Evolutionary conservation across 2,888 invertebrate genomes (phyloP), one percentile per base, ranked within the genome.

Genomic region (Pteria penguin): DNA sequence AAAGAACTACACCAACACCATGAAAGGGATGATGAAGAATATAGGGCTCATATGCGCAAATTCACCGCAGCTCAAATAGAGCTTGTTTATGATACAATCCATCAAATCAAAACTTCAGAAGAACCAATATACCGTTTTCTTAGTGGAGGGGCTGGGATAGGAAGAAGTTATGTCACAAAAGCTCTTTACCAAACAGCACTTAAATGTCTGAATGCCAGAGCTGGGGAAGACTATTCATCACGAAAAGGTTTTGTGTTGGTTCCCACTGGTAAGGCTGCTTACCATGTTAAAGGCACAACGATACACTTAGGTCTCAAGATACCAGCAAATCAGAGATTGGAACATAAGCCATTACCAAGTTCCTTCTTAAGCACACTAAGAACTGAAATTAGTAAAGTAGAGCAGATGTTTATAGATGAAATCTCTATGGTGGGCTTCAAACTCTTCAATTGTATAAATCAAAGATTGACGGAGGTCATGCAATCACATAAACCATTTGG

Each of bases 71-170:
- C 70, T 26, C 75, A 77, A 36, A 26, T 24, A 27, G 69, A 72
- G 58, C 32, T 75, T 11, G 75, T 72, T 52, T 3, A 36, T 26
- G 63, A 79, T 68, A 60, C 74, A n/a, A 26, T 72, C 8, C 29
- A 72, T 5, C 8, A 2, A n/a, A 24, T 67, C 0, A 71, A 74
- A 61, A 68, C 72, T 14, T 2, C 14, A 4, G 4, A 27, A 22
- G 27, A 33, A 22, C 80, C n/a, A 63, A 55, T 81, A 22, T 70
- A 57, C 26, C 3, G 55, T 4, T 83, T 83, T 55, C 24, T 86
- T 0, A 77, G 63, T 66, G 85, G 85, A 22, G 81, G 80, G n/a
- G 85, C 85, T 11, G 84, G 86, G 31, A 80, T 77, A 24, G 85
- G 86, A 11, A 87, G 86, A 72, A 75, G 74, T 14, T 14, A 32